phyloP scores from a whole-genome alignment of 2,113 vertebrate species.

The Ptychochromis oligacanthus region DNA sequence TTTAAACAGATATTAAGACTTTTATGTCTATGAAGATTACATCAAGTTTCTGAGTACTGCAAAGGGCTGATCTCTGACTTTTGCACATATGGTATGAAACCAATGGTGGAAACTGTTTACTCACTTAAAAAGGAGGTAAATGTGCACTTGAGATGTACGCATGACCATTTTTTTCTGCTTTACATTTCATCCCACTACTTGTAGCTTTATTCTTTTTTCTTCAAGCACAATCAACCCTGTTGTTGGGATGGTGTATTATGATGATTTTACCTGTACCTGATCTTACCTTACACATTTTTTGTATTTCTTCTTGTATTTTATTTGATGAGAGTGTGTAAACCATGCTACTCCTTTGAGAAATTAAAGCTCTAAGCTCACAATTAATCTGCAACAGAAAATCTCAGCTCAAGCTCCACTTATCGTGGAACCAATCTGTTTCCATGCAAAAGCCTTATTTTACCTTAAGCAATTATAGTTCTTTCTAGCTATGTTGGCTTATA shows the following conservation, averaged over 20 bases:
- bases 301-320: too few relatives aligned
- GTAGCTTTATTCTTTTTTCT: constrained; percentile 2
- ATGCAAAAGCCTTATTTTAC: not conserved
- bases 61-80: not conserved
- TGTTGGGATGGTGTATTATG: not conserved
- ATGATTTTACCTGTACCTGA: not conserved
- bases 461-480: not conserved
- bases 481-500: not conserved
- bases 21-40: not conserved
- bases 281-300: too few relatives aligned
- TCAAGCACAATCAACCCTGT: not conserved
- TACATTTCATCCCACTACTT: not conserved
- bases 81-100: not conserved
- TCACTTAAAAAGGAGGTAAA: not conserved
- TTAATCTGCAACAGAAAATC: not conserved
- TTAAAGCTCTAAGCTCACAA: not conserved
- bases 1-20: not conserved
- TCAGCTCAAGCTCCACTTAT: not conserved
- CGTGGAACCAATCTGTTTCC: not conserved
- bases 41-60: not conserved
- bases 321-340: not conserved
- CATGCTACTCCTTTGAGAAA: not conserved
- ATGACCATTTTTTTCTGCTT: not conserved
- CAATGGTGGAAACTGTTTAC: not conserved
- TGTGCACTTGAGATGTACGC: not conserved